Percentiles rank a stretch among this genome's conserved stretches.
phyloP scores from a whole-genome alignment of 2,888 invertebrate species.

The Nipponacmea schrenckii region DNA sequence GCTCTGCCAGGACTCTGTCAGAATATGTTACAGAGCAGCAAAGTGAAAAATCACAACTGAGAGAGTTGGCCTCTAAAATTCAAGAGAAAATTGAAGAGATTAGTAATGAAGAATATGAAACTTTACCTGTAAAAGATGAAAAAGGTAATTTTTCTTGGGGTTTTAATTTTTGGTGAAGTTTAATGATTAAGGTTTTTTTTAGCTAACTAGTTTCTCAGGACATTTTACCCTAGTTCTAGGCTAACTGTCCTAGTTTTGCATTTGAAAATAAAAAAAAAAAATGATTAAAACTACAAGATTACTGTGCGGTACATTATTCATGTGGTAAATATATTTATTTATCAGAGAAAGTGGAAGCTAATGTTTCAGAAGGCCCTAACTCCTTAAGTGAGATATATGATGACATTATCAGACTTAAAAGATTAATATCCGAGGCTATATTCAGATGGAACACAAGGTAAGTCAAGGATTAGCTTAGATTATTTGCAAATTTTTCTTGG shows the following conservation, averaged over 20 bases:
- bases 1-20: slow-evolving; percentile 55
- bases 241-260: too few relatives aligned
- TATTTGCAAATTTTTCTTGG: not conserved
- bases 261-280: too few relatives aligned
- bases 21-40: slow-evolving; percentile 60
- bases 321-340: too few relatives aligned
- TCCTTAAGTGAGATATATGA: slow-evolving; percentile 39
- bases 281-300: too few relatives aligned
- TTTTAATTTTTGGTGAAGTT: too few relatives aligned
- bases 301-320: too few relatives aligned
- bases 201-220: too few relatives aligned
- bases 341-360: too few relatives aligned
- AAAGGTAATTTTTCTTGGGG: too few relatives aligned
- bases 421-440: slow-evolving; percentile 77
- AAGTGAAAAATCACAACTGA: slow-evolving; percentile 48
- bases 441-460: slow-evolving; percentile 76
- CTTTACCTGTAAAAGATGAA: too few relatives aligned
- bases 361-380: not conserved
- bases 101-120: slow-evolving; percentile 9
- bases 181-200: too few relatives aligned
- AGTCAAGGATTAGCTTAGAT: slow-evolving; percentile 12
- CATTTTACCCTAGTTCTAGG: too few relatives aligned
- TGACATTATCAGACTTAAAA: slow-evolving; percentile 71
- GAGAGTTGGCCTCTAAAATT: slow-evolving; percentile 45
- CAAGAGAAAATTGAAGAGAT: slow-evolving; percentile 42